Evolutionary conservation across 2,888 invertebrate genomes (phyloP).

Genomic region (Phoronis australis): DNA sequence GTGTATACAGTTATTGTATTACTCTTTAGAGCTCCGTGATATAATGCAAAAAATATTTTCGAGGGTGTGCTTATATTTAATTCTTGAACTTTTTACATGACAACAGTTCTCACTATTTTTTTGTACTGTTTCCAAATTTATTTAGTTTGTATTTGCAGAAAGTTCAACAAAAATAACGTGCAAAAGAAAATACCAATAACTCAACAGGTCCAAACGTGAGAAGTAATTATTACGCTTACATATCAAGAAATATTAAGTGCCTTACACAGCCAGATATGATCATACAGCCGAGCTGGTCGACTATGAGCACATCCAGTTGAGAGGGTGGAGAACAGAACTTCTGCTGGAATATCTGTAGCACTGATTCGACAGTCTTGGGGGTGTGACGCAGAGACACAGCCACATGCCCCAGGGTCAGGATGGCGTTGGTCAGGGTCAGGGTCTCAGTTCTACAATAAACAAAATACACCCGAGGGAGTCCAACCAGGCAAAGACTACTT

Average conservation of each 20-base stretch:
- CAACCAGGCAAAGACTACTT: background rate
- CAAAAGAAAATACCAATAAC: background rate
- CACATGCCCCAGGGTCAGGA: constrained; percentile 84
- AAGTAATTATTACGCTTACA: background rate
- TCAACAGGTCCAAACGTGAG: background rate
- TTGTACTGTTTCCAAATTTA: too few species aligned
- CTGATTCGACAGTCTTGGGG: constrained; percentile 88
- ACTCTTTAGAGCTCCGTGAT: too few species aligned
- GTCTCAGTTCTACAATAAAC: constrained; percentile 70
- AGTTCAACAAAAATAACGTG: background rate
- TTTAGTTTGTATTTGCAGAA: too few species aligned
- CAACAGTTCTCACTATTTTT: too few species aligned
- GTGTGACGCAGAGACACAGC: constrained; percentile 90
- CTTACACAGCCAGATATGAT: constrained; percentile 69
- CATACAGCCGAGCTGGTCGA: constrained; percentile 97
- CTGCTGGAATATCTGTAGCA: constrained; percentile 94
- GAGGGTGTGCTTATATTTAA: too few species aligned
- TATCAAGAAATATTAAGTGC: constrained; percentile 4
- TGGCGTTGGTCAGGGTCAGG: constrained; percentile 91
- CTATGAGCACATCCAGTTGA: constrained; percentile 85
- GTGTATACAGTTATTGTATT: too few species aligned
- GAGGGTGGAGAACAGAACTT: constrained; percentile 88
- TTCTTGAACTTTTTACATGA: too few species aligned
- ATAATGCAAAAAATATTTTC: too few species aligned
- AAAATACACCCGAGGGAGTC: background rate